Evolutionary conservation across 2,797 vertebrate species (phyloP).

Genomic region (Babyrousa celebensis): DNA sequence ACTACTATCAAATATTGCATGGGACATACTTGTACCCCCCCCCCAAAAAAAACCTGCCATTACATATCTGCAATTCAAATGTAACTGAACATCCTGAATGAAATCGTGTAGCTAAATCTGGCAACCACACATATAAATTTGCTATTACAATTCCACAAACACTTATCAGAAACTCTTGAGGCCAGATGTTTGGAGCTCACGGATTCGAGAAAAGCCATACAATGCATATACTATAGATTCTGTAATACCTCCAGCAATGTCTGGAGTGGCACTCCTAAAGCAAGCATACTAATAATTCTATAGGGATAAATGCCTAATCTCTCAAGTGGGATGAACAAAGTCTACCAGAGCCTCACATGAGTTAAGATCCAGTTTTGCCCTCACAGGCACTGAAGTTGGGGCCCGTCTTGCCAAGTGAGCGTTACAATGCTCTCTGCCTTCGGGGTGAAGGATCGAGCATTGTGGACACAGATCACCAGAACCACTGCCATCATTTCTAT

Average conservation of each 20-base stretch:
- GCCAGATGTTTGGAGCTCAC: conserved; percentile 39
- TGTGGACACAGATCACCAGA: background rate
- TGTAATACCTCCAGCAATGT: background rate
- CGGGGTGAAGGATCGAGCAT: background rate
- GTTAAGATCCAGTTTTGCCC: conserved; percentile 4
- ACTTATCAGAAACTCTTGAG: conserved; percentile 53
- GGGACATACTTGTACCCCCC: background rate
- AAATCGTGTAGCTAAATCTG: background rate
- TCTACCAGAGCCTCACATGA: conserved; percentile 24
- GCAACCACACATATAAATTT: conserved; percentile 30
- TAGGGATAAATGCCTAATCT: background rate
- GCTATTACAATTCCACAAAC: conserved; percentile 41
- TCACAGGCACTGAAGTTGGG: background rate
- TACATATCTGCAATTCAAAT: conserved; percentile 41
- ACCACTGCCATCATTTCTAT: background rate
- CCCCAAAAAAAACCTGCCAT: background rate
- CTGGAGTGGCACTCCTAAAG: conserved; percentile 20
- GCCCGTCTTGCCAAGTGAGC: background rate
- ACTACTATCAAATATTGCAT: conserved; percentile 31
- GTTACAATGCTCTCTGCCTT: conserved; percentile 16
- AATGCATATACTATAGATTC: background rate
- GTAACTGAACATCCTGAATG: conserved; percentile 48
- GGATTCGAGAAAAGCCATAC: conserved; percentile 56
- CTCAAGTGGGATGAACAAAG: background rate
- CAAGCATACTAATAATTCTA: conserved; percentile 36